Base-by-base conservation (phyloP, 2,888 invertebrate species). In the Cylindroiulus punctatus region DNA sequence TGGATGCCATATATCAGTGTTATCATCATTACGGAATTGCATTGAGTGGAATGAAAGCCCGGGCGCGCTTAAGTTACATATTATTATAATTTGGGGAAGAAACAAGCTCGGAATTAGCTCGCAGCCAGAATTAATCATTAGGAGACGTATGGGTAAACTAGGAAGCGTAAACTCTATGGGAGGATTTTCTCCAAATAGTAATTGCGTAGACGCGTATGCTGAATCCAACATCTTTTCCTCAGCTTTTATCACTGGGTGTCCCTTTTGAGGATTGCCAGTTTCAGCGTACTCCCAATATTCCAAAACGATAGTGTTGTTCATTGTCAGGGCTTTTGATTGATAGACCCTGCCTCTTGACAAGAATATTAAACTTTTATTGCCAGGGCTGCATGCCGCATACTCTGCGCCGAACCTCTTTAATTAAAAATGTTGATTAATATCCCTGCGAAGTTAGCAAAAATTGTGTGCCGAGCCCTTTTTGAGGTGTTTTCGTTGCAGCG, bases 1-100 rank as follows among this genome's bases (percentile, higher is more conserved):
- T 76, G 30, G 76, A 76, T 76, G 76, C 76, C 76, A 76, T 76
- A 76, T 76, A 76, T 76, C 76, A 76, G 76, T 76, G 76, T 76
- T 76, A 76, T 76, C 76, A 76, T 76, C 76, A 76, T 76, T 76
- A 76, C 76, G 76, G 76, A 76, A 76, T 76, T 76, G 76, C 76
- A 76, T 76, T 76, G 76, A 76, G 76, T 76, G 76, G 76, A 76
- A 76, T 76, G 17, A 76, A 76, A 76, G 76, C 26, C 76, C 4
- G 30, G 76, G 76, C 76, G 30, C 76, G 76, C 76, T 76, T 76
- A 76, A 76, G 76, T 76, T 76, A 76, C 76, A 76, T 76, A 76
- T 76, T 76, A 76, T 76, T 76, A 76, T 76, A 76, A 76, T 76
- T 76, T 76, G 76, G 76, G 30, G 76, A 76, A 76, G 76, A 76